These are phyloP conservation scores for Temnothorax rugatulus DNA, from an alignment of 2,888 invertebrate genomes.

Conservation along the genomic window DNA sequence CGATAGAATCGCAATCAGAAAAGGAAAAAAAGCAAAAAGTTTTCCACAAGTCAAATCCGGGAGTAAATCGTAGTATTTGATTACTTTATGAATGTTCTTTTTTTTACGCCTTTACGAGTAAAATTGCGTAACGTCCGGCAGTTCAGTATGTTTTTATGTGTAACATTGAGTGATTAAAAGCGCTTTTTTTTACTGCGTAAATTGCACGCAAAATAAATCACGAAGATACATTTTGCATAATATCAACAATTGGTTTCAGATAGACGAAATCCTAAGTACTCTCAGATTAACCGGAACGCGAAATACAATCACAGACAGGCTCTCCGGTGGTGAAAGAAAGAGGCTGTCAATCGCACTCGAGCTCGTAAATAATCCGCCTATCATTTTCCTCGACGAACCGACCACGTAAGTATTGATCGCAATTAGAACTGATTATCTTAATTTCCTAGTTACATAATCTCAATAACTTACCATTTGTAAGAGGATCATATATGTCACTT, in stretches of 20 bases:
- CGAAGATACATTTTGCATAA: not conserved
- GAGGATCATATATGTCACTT: too few relatives aligned
- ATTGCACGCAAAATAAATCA: not conserved
- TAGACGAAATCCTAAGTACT: conserved; percentile 94
- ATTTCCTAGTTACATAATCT: not conserved
- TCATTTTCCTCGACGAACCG: conserved; percentile 98
- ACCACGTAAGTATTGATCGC: conserved; percentile 92
- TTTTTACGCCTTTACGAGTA: not conserved
- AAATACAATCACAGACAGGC: conserved; percentile 90
- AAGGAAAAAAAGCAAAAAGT: not conserved
- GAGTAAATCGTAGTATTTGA: not conserved
- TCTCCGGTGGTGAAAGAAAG: conserved; percentile 98
- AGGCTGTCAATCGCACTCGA: conserved; percentile 97
- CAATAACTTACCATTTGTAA: too few relatives aligned
- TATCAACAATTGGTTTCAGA: conserved; percentile 87
- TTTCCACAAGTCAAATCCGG: not conserved
- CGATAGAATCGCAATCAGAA: not conserved
- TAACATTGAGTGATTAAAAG: not conserved
- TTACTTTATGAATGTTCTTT: not conserved
- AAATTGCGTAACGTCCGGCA: not conserved
- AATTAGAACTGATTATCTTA: not conserved
- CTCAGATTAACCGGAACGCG: conserved; percentile 92
- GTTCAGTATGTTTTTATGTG: not conserved
- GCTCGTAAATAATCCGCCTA: conserved; percentile 97
- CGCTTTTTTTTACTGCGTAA: not conserved